Conservation (phyloP, 2,888 invertebrate genomes). For the Auanema freiburgensis region DNA sequence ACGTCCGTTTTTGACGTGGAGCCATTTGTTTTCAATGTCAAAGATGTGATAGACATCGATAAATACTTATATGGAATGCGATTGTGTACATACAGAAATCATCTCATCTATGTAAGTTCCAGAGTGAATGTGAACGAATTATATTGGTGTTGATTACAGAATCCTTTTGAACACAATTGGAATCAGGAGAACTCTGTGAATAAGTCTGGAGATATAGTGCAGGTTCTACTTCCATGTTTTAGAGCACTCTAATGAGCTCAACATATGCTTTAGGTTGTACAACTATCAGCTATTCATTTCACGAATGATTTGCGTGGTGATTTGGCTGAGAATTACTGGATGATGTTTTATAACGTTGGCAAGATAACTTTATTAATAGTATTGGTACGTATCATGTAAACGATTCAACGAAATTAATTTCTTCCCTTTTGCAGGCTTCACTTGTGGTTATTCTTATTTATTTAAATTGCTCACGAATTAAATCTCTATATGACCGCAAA, state of each 20-base stretch:
- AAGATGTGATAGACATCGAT: conserved; percentile 36
- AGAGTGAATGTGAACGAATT: no score
- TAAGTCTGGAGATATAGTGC: neutral
- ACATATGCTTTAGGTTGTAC: conserved; percentile 26
- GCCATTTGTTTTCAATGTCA: conserved; percentile 49
- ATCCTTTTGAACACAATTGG: conserved; percentile 7
- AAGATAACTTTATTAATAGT: conserved; percentile 37
- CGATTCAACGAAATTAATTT: neutral
- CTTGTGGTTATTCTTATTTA: conserved; percentile 47
- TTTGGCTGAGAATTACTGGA: conserved; percentile 25
- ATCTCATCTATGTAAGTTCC: conserved; percentile 24
- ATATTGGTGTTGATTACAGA: no score
- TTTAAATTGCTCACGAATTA: conserved; percentile 48
- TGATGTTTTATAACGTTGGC: conserved; percentile 34
- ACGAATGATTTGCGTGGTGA: conserved; percentile 26
- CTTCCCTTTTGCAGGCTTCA: conserved; percentile 27
- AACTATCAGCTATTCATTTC: conserved; percentile 36
- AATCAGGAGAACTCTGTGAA: neutral
- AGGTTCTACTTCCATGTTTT: neutral
- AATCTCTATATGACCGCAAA: conserved; percentile 44
- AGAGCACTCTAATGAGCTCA: conserved; percentile 6
- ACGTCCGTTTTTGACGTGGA: conserved; percentile 36
- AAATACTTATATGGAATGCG: conserved; percentile 45
- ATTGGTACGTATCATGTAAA: conserved; percentile 16
- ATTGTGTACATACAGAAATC: conserved; percentile 45